Percentiles rank a stretch among this genome's conserved stretches.
Conservation (phyloP, 2,888 invertebrate species). For the Troglohyphantes excavatus region DNA sequence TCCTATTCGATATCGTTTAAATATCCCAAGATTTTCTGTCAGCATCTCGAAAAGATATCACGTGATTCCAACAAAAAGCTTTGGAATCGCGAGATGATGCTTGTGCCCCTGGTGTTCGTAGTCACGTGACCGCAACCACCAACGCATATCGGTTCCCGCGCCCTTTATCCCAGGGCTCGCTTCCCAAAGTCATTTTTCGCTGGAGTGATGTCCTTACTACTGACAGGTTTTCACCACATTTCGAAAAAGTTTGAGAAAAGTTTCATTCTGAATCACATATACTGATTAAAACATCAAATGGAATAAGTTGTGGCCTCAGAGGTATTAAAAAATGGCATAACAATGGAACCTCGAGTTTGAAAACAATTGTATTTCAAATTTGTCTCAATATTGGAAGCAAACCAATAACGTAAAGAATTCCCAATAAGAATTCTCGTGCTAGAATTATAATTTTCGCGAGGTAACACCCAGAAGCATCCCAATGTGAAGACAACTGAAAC, state of each 20-base stretch:
- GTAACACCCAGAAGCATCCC: constrained; percentile 40
- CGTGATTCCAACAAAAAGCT: too few relatives aligned
- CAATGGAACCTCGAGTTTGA: background rate
- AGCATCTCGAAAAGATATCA: too few relatives aligned
- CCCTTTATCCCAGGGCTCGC: too few relatives aligned
- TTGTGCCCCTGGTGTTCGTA: too few relatives aligned
- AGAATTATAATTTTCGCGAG: constrained; percentile 14
- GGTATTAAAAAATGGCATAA: constrained; percentile 34
- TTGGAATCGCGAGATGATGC: too few relatives aligned
- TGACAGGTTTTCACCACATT: too few relatives aligned
- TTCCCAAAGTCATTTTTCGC: too few relatives aligned
- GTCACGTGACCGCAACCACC: too few relatives aligned
- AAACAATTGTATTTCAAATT: constrained; percentile 17
- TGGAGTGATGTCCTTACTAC: too few relatives aligned
- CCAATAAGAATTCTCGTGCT: background rate
- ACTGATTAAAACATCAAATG: background rate
- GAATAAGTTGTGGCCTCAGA: background rate
- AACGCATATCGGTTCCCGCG: too few relatives aligned
- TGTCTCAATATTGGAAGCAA: constrained; percentile 16
- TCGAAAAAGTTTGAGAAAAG: background rate
- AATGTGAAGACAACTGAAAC: constrained; percentile 15
- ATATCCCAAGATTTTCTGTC: too few relatives aligned
- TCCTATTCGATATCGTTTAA: too few relatives aligned
- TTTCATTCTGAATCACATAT: background rate
- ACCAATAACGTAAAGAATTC: constrained; percentile 25